These are phyloP conservation scores for Synergus japonicus DNA, from an alignment of 2,888 invertebrate species.

Conservation along the genomic window DNA sequence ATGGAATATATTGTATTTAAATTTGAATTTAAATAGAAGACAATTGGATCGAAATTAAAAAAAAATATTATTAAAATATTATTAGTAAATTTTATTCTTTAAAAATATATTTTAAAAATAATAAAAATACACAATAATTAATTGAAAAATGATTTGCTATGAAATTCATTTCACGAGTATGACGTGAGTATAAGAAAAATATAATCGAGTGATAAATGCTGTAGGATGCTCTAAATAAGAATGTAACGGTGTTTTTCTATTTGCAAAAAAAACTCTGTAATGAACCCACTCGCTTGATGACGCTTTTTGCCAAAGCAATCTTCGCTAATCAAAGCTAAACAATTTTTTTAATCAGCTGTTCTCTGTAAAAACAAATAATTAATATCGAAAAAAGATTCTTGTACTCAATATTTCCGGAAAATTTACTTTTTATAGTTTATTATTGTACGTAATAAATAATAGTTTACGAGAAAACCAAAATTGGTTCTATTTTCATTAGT, in stretches of 20 bases:
- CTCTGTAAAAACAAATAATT: neutral
- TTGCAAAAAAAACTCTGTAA: neutral
- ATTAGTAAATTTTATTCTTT: no score
- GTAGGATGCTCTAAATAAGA: conserved; percentile 21
- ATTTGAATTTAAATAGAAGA: no score
- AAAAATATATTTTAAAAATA: no score
- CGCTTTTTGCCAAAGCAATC: neutral
- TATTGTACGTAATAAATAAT: no score
- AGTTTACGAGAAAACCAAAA: no score
- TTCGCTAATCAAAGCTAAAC: neutral
- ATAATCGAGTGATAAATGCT: conserved; percentile 6
- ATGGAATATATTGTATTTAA: no score
- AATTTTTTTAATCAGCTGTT: conserved; percentile 4
- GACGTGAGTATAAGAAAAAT: neutral
- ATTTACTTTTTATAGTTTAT: no score
- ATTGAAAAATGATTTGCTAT: neutral
- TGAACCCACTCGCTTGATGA: neutral
- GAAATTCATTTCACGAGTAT: neutral
- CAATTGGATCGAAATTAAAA: no score
- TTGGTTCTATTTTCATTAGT: no score
- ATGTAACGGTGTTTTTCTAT: conserved; percentile 3
- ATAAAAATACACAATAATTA: neutral
- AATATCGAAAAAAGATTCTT: no score
- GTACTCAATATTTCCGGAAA: no score
- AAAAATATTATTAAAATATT: no score